Conservation (phyloP, 2,797 vertebrate species). For the Neomorphus geoffroyi region DNA sequence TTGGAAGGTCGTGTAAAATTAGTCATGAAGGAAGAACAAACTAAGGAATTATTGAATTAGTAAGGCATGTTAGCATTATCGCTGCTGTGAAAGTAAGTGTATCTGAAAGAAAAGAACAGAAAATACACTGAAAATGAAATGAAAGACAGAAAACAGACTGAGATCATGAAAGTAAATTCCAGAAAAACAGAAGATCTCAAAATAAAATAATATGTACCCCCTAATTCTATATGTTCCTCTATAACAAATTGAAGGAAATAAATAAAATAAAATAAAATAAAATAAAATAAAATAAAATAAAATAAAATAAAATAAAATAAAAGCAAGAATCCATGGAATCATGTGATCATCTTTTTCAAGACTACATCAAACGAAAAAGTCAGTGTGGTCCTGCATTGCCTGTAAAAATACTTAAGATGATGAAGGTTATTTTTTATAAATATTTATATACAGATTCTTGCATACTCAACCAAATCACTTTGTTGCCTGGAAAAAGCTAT, state of each 20-base stretch:
- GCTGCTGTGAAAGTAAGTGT: neutral
- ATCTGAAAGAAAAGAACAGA: neutral
- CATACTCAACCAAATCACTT: neutral
- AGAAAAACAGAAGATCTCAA: neutral
- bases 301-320: neutral
- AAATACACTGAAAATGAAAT: neutral
- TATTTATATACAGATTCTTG: neutral
- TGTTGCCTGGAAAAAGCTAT: neutral
- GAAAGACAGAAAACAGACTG: neutral
- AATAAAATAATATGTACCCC: neutral
- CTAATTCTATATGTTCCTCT: neutral
- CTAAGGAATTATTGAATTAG: neutral
- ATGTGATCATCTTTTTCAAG: neutral
- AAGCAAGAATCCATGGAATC: neutral
- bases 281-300: neutral
- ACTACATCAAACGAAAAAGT: neutral
- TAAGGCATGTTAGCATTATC: neutral
- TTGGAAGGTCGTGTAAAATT: neutral
- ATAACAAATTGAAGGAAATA: neutral
- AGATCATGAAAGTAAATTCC: neutral
- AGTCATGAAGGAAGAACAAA: neutral
- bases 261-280: neutral
- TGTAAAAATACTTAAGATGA: neutral
- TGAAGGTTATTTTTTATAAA: neutral
- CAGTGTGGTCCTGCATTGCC: neutral